Conservation (phyloP, 37 sponge, comb jelly and placozoan species). For the Beroe forskalii region DNA sequence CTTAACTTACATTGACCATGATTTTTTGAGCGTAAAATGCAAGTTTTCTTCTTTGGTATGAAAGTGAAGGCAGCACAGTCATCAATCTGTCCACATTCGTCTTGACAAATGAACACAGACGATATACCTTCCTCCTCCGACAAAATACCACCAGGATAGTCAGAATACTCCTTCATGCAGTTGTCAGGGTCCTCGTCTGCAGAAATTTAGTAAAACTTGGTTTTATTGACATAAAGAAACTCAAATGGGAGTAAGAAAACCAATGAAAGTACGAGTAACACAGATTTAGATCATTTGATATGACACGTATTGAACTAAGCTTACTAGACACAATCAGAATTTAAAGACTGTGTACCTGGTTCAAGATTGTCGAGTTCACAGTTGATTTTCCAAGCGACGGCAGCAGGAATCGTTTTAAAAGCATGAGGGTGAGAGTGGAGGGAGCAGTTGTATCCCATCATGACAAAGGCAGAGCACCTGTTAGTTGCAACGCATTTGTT, state of each 20-base stretch:
- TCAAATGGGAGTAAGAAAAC: too few relatives aligned
- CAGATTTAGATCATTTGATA: too few relatives aligned
- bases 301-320: too few relatives aligned
- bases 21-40: background rate
- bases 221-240: too few relatives aligned
- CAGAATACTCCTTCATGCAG: slow-evolving; percentile 15
- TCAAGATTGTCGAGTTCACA: background rate
- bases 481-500: background rate
- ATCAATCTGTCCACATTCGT: background rate
- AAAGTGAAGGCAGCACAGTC: slow-evolving; percentile 44
- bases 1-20: background rate
- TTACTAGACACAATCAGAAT: background rate
- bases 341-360: background rate
- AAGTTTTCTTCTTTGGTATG: background rate
- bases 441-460: background rate
- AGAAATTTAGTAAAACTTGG: too few relatives aligned
- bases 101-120: slow-evolving; percentile 6
- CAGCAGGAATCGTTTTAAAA: background rate
- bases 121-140: background rate
- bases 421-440: background rate
- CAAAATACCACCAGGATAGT: slow-evolving; percentile 17
- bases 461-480: background rate
- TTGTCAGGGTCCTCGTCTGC: background rate
- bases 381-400: background rate
- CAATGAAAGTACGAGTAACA: too few relatives aligned